A percentile compares a stretch with the other conserved stretches of the same genome.
Evolutionary conservation across 2,888 invertebrate species (phyloP).

Genomic region (Pasiphila rectangulata): DNA sequence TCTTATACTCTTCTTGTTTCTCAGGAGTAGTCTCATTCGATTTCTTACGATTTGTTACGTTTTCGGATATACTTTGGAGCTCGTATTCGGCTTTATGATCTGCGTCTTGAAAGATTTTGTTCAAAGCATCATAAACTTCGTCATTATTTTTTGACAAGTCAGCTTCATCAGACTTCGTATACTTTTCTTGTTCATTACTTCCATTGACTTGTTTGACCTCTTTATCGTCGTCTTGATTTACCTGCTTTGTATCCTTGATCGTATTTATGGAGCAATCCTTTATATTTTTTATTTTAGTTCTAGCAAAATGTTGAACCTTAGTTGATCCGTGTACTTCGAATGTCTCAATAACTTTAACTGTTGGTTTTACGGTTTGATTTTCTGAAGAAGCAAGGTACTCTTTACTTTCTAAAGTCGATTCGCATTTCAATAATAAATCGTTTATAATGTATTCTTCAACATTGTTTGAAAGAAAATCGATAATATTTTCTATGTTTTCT

Average conservation of each 20-base stretch:
- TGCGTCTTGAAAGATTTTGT: slow-evolving; percentile 7
- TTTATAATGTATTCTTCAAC: too few relatives aligned
- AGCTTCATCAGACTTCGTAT: neutral
- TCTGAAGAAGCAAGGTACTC: too few relatives aligned
- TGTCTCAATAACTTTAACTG: too few relatives aligned
- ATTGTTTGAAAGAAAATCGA: too few relatives aligned
- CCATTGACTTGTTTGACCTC: neutral
- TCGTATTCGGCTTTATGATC: neutral
- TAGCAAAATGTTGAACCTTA: too few relatives aligned
- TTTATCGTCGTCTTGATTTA: neutral
- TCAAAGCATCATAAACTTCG: slow-evolving; percentile 7
- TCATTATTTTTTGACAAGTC: neutral
- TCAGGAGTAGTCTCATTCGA: neutral
- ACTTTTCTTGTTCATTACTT: neutral
- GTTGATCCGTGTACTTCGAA: too few relatives aligned
- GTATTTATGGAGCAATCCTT: neutral
- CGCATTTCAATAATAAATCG: too few relatives aligned
- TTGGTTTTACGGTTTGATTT: too few relatives aligned
- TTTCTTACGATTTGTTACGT: too few relatives aligned
- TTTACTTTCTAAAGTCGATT: too few relatives aligned
- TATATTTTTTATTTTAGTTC: neutral
- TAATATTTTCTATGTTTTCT: too few relatives aligned
- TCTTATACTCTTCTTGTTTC: neutral
- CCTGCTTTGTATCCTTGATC: too few relatives aligned
- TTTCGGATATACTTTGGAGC: neutral